These are phyloP conservation scores for Nylanderia fulva DNA, from an alignment of 1,140 invertebrate species.

Conservation along the genomic window DNA sequence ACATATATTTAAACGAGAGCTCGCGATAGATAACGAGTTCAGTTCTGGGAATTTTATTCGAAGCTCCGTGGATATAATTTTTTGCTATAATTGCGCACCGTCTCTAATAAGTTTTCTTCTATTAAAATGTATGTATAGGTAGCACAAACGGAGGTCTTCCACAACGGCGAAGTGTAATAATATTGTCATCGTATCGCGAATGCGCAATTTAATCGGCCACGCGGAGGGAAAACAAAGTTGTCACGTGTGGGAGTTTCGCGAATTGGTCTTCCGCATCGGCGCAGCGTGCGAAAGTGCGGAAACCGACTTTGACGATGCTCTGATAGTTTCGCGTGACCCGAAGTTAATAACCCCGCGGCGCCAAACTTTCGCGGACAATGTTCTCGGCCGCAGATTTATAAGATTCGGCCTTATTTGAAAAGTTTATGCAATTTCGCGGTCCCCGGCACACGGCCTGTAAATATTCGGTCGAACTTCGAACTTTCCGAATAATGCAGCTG, in stretches of 20 bases:
- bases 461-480: conserved; percentile 72
- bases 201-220: conserved; percentile 27
- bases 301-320: conserved; percentile 51
- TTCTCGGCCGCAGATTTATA: conserved; percentile 57
- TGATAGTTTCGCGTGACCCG: conserved; percentile 69
- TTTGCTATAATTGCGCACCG: neutral
- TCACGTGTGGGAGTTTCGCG: conserved; percentile 28
- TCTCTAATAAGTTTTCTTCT: neutral
- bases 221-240: conserved; percentile 3
- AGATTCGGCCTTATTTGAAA: conserved; percentile 79
- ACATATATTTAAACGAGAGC: neutral
- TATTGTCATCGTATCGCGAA: conserved; percentile 7
- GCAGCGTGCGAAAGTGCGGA: neutral
- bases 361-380: conserved; percentile 46
- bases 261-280: conserved; percentile 48
- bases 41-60: neutral
- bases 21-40: conserved; percentile 1
- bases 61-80: neutral
- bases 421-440: conserved; percentile 78
- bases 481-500: conserved; percentile 64
- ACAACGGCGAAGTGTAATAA: neutral
- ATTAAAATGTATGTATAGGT: neutral
- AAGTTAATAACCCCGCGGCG: conserved; percentile 68
- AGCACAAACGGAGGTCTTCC: neutral
- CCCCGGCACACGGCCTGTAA: conserved; percentile 67